Conservation (phyloP, 1,140 invertebrate species). For the Myzus persicae region DNA sequence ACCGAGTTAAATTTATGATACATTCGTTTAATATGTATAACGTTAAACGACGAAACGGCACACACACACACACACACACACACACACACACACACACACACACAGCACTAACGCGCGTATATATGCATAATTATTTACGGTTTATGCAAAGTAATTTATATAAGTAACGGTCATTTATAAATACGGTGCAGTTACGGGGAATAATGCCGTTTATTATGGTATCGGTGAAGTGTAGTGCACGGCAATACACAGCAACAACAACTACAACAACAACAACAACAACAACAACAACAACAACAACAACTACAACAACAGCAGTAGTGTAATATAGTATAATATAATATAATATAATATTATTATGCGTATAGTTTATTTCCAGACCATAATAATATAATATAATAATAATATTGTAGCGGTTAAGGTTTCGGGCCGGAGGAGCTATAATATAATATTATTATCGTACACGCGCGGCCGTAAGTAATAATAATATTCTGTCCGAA, state of each 20-base stretch:
- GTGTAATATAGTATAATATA: slow-evolving; percentile 2
- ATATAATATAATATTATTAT: slow-evolving; percentile 16
- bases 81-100: too few relatives aligned
- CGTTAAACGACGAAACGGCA: neutral
- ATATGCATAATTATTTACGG: slow-evolving; percentile 24
- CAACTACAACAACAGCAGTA: neutral
- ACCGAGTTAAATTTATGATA: neutral
- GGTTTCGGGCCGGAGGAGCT: neutral
- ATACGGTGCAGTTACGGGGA: neutral
- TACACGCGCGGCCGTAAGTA: neutral
- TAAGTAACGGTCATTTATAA: slow-evolving; percentile 40
- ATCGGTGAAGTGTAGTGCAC: slow-evolving; percentile 20
- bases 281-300: too few relatives aligned
- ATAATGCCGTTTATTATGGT: slow-evolving; percentile 20
- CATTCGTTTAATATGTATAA: slow-evolving; percentile 37
- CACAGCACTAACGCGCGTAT: neutral
- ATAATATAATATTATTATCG: slow-evolving; percentile 1
- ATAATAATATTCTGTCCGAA: neutral
- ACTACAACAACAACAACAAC: neutral
- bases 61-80: neutral
- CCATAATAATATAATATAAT: neutral
- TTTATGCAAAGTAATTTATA: slow-evolving; percentile 35
- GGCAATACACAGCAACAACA: neutral
- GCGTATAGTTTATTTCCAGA: neutral
- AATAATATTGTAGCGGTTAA: neutral